Percentiles rank a stretch among this genome's conserved stretches.
These are phyloP conservation scores for Campylorhamphus procurvoides DNA, from an alignment of 2,113 vertebrate species.

Conservation along the genomic window DNA sequence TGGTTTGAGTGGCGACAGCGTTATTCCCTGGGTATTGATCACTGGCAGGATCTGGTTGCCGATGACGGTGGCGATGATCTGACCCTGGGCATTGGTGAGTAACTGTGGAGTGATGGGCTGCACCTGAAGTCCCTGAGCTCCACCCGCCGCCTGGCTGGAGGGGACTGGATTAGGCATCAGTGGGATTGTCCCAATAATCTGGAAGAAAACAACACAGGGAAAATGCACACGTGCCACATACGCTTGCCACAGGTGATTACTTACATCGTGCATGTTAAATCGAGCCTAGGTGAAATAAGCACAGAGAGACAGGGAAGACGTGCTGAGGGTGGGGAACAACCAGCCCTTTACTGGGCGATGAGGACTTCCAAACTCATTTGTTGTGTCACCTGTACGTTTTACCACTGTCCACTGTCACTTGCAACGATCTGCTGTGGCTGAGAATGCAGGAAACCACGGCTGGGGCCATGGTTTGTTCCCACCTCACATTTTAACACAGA, in stretches of 20 bases:
- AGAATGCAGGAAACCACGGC: background rate
- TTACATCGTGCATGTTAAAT: background rate
- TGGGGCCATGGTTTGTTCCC: background rate
- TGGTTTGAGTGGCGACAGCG: constrained; percentile 95
- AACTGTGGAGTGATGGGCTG: constrained; percentile 98
- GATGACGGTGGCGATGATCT: constrained; percentile 99
- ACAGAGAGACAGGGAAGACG: background rate
- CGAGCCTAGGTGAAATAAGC: background rate
- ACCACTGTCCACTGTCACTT: background rate
- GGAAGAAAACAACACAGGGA: constrained; percentile 68
- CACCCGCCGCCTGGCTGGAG: constrained; percentile 87
- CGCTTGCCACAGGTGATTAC: background rate
- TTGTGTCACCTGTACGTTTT: background rate
- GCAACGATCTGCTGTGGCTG: background rate
- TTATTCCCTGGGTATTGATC: constrained; percentile 99
- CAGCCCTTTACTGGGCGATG: background rate
- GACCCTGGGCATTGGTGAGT: constrained; percentile 98
- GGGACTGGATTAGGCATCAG: constrained; percentile 95
- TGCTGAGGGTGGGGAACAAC: background rate
- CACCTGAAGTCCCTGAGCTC: constrained; percentile 94
- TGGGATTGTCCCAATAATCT: constrained; percentile 99
- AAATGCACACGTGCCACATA: background rate
- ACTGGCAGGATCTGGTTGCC: constrained; percentile 99
- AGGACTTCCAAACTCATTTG: background rate
- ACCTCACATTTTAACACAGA: background rate